phyloP scores from a whole-genome alignment of 2,113 vertebrate species.

The Dryoscopus gambensis region DNA sequence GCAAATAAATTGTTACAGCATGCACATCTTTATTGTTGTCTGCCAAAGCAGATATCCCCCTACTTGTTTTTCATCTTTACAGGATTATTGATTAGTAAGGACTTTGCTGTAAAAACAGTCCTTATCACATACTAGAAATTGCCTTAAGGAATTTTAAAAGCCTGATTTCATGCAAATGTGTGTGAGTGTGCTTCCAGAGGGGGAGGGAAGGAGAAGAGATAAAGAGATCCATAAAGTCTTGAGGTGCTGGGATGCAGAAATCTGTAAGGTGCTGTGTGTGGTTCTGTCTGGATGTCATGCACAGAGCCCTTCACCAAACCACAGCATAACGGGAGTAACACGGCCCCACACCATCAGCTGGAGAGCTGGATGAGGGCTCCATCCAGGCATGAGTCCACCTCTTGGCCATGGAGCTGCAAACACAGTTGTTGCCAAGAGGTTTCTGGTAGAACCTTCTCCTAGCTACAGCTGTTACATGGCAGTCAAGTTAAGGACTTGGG shows the following conservation, averaged over 20 bases:
- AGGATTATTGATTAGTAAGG: neutral
- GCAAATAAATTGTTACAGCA: neutral
- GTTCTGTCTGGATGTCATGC: neutral
- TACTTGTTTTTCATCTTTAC: constrained; percentile 2
- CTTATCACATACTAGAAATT: neutral
- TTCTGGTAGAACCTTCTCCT: neutral
- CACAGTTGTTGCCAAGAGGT: neutral
- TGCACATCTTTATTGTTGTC: neutral
- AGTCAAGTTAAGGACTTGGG: neutral
- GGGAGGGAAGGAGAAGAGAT: neutral
- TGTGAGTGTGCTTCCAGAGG: neutral
- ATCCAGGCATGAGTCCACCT: neutral
- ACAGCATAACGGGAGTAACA: fast-evolving
- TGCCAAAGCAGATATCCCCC: neutral
- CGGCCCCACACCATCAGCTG: fast-evolving
- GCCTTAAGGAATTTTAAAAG: constrained; percentile 16
- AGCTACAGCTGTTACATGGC: neutral
- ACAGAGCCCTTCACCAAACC: neutral
- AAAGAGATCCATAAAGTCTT: neutral
- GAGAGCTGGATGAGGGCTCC: neutral
- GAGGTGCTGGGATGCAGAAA: neutral
- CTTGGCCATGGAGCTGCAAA: neutral
- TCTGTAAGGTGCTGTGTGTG: neutral
- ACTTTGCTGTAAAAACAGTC: neutral
- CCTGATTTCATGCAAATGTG: neutral